Base-by-base conservation (phyloP, 2,888 invertebrate genomes). In the Cryptus armator region DNA sequence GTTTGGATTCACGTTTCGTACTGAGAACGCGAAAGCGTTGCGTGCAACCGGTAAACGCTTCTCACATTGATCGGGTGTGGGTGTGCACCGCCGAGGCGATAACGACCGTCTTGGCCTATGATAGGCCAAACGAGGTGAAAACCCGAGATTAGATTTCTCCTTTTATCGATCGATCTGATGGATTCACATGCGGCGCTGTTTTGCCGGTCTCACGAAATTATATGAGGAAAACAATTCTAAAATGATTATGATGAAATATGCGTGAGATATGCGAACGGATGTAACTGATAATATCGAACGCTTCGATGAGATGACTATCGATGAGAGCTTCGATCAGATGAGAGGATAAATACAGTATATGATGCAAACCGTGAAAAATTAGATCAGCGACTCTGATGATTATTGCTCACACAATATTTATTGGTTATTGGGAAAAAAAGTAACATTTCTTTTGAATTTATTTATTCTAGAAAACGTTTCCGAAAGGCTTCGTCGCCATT, bases 71-170 rank as follows among this genome's bases (percentile, higher is more conserved):
- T 62, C 32, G 14, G 48, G 37, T 12, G 62, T 32, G 32, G 12
- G 43, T 12, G 43, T 4, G 43, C 51, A 14, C 44, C 14, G 68
- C 16, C n/a, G 72, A 43, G 16, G 66, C 59, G 80, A 81, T 80
- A 77, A 81, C 43, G 19, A 71, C 46, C 46, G 59, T 46, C 51
- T 51, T 29, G 29, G 9, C 7, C 0, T 32, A 14, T 6, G 59
- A 62, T 62, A 32, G 32, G 32, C 3, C 37, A 16, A 29, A 16
- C 51, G n/a, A 12, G 53, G 62, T 62, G 44, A 10, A n/a, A 5
- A 14, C 24, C 32, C 44, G 43, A 72, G 84, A 84, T 84, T 51
- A 77, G 43, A 77, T 77, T 68, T 43, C 48, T 72, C 44, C 6
- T 19, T 71, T 66, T 56, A 74, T 77, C 72, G 46, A 72, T 67